Conservation (phyloP, 2,113 vertebrate genomes). For the Hymenochirus boettgeri region DNA sequence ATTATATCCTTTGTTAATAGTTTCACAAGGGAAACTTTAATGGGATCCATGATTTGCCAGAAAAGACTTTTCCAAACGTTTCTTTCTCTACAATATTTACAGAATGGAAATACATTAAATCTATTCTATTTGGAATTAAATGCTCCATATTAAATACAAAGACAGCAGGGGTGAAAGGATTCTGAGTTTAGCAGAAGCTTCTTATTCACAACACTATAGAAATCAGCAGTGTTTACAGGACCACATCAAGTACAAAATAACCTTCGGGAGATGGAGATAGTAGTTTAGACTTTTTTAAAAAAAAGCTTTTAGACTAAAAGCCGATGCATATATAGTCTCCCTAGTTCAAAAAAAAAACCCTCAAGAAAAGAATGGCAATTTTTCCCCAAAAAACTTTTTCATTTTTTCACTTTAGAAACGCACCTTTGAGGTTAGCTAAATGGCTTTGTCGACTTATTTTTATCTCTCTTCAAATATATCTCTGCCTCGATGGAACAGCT, state of each 20-base stretch:
- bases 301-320: not conserved
- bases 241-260: not conserved
- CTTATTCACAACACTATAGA: no score
- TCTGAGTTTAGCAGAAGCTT: no score
- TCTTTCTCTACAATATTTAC: no score
- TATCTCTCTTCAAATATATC: constrained; percentile 23
- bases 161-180: no score
- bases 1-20: no score
- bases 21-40: no score
- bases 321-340: constrained; percentile 27
- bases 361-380: constrained; percentile 25
- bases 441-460: constrained; percentile 39
- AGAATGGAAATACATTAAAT: no score
- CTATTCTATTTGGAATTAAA: no score
- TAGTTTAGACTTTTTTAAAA: not conserved
- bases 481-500: not conserved
- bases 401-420: constrained; percentile 43
- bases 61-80: no score
- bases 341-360: constrained; percentile 46
- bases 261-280: no score
- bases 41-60: no score
- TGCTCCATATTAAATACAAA: no score
- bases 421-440: constrained; percentile 47
- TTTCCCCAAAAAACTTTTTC: constrained; percentile 32
- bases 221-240: not conserved